Evolutionary conservation across 2,888 invertebrate genomes (phyloP), one percentile per base, ranked within the genome.

Genomic region (Bursaphelenchus okinawaensis): DNA sequence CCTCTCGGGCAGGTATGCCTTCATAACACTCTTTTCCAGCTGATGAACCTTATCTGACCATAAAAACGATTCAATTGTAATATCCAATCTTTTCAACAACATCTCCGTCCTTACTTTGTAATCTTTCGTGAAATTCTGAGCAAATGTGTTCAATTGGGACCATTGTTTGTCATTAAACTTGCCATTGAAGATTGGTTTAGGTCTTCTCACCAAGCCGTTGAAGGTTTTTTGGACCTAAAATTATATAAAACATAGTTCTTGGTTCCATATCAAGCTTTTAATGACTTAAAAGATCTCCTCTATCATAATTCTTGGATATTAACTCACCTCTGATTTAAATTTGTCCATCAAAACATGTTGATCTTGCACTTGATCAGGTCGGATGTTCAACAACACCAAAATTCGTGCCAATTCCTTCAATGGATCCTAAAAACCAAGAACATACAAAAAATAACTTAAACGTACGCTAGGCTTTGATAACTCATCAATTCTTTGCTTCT

Each of bases 21-120:
- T 50, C n/a, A 40, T 59, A 1, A 59, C 26, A 19, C 16, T 16
- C n/a, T 22, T 20, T 50, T 59, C 60, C 19, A n/a, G 19, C 24
- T 69, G 52, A 19, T 69, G 65, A 8, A 77, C 62, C 12, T 74
- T 68, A 57, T 76, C 77, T 29, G 75, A 77, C 87, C 87, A 87
- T 70, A 83, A 89, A 84, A 96, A 98, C 62, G 95, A 95, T 84
- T 93, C 92, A 77, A 96, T 89, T 0, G 96, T 98, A 67, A 94
- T 93, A 83, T 96, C 95, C 31, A 96, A 85, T 57, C 96, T 87
- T 59, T 92, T 92, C 7, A 95, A 85, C 70, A 96, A 87, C 86
- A 92, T 91, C 82, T 92, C 90, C 64, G 92, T 86, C 57, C 95
- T 86, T 67, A 90, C 85, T 73, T 88, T 87, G 81, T 93, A 96